phyloP scores from a whole-genome alignment of 92 coral and sea anemone species.

The Siderastrea radians region DNA sequence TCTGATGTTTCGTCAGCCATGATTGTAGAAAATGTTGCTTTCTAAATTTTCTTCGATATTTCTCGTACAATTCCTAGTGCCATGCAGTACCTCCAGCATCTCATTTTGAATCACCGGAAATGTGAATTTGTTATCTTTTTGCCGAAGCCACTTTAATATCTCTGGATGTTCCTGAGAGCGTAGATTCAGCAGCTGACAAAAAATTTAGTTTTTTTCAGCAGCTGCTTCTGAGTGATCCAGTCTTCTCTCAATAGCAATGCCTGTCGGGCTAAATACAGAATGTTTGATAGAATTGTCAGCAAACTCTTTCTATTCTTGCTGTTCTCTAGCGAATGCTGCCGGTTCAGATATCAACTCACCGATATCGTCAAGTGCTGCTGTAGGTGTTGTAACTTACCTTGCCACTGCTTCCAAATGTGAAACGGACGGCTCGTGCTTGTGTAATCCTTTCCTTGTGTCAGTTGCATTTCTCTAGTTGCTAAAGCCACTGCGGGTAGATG shows the following conservation, averaged over 20 bases:
- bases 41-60: conserved; percentile 39
- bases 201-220: conserved; percentile 55
- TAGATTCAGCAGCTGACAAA: conserved; percentile 55
- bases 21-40: conserved; percentile 47
- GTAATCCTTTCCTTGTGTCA: conserved; percentile 35
- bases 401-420: conserved; percentile 58
- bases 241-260: conserved; percentile 53
- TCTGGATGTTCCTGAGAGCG: conserved; percentile 45
- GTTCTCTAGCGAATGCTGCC: conserved; percentile 36
- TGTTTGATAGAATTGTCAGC: conserved; percentile 61
- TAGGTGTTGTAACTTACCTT: conserved; percentile 35
- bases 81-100: conserved; percentile 44
- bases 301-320: conserved; percentile 49
- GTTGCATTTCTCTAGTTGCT: no score
- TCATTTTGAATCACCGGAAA: conserved; percentile 66
- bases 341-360: conserved; percentile 45
- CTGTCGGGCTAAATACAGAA: conserved; percentile 60
- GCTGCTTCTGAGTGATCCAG: conserved; percentile 46
- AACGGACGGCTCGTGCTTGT: conserved; percentile 47
- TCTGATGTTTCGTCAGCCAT: conserved; percentile 73
- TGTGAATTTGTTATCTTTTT: conserved; percentile 49
- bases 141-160: conserved; percentile 56
- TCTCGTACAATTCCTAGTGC: conserved; percentile 43
- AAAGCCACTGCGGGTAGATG: conserved; percentile 36
- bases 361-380: conserved; percentile 39